Conservation (phyloP, 2,797 vertebrate genomes). For the Limosa lapponica region DNA sequence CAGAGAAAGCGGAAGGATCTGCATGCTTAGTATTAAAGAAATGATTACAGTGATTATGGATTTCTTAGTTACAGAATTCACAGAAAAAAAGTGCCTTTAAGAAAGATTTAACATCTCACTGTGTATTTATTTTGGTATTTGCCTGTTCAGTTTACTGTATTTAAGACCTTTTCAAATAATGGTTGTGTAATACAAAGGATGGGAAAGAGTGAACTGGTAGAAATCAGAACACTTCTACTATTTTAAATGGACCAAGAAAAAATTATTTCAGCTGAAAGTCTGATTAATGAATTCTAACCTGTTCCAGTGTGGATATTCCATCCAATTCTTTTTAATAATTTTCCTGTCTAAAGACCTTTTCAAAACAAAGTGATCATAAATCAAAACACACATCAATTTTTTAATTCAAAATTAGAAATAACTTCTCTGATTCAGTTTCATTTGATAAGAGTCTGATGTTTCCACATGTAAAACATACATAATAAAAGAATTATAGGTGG, state of each 20-base stretch:
- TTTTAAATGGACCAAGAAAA: background rate
- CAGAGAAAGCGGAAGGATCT: background rate
- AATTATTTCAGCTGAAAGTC: background rate
- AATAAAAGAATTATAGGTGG: background rate
- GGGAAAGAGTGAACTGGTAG: background rate
- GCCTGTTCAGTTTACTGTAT: background rate
- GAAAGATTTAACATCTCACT: background rate
- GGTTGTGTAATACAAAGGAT: background rate
- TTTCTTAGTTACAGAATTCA: background rate
- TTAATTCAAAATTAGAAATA: background rate
- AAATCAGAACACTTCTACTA: background rate
- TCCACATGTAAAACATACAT: background rate
- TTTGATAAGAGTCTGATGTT: background rate
- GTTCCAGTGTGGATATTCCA: background rate
- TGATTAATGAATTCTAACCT: background rate
- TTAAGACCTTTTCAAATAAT: background rate
- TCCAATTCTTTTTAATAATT: background rate
- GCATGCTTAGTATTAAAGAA: background rate
- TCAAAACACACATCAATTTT: background rate
- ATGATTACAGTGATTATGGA: background rate
- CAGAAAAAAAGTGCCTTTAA: background rate
- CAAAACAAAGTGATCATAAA: background rate
- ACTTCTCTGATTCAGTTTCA: background rate
- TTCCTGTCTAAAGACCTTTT: background rate
- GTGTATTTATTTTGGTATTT: background rate